Base-by-base conservation (phyloP, 2,113 vertebrate species). In the Merops nubicus region DNA sequence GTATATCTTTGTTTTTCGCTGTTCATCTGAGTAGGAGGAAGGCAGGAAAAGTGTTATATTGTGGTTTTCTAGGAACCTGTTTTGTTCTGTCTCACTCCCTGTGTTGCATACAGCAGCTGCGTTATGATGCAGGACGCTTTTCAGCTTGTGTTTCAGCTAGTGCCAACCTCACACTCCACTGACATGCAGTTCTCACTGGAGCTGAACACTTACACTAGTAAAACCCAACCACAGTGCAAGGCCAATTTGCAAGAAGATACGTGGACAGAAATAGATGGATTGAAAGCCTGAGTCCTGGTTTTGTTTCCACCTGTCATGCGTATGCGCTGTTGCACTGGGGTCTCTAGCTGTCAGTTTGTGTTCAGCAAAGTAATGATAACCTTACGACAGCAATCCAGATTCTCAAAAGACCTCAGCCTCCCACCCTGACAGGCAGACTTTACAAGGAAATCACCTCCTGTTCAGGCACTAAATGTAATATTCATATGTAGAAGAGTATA, bases 341-440 rank as follows among this genome's bases (percentile, higher is more conserved):
- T 33, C 62, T 82, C 1, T 25, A 6, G 43, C 87, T 91, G 64
- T 51, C 90, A 67, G 16, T 59, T 81, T 78, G 38, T 67, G 72
- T 72, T 56, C 56, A 70, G 59, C 59, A 70, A 34, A 63, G 64
- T 43, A 12, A 38, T 28, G 60, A 73, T 83, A 63, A n/a, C 68
- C 54, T 77, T 19, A 74, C 51, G 65, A 33, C 17, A 90, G 54
- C 53, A 38, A 64, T 86, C 12, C 59, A 81, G 79, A 15, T 70
- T 84, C 56, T 91, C 50, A 47, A 59, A 79, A 56, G 87, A 84
- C 26, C 64, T 94, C 85, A 91, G 38, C 82, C 83, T 86, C 85
- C 92, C 79, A 91, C 82, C 70, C 82, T 96, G 82, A 88, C 88
- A 93, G 88, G 12, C 78, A 94, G 82, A 67, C 68, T 90, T 95